Evolutionary conservation across 2,113 vertebrate species (phyloP).

Genomic region (Orycteropus afer): DNA sequence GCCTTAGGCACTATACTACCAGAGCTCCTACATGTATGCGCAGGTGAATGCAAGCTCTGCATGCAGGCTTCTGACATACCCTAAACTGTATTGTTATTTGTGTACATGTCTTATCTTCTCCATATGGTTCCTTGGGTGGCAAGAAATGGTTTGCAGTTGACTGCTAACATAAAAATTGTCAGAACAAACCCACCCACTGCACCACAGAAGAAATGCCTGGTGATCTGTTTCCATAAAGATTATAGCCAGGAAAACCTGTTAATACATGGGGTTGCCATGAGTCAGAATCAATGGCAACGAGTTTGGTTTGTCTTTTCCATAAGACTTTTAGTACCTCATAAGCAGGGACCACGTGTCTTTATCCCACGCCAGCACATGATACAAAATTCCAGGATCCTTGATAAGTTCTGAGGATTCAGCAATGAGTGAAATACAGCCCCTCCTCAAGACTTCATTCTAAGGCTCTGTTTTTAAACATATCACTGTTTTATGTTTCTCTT

Average conservation of each 20-base stretch:
- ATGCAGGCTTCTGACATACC: accelerated
- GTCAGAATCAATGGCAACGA: neutral
- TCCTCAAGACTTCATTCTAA: neutral
- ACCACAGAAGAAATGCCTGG: neutral
- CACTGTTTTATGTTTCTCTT: neutral
- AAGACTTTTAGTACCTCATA: neutral
- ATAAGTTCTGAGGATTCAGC: neutral
- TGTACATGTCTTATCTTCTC: neutral
- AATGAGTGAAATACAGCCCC: neutral
- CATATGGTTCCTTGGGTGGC: neutral
- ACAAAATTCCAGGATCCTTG: neutral
- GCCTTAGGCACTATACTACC: too few relatives aligned
- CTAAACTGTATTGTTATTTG: neutral
- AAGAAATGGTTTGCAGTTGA: neutral
- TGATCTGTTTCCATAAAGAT: neutral
- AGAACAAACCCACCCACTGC: neutral
- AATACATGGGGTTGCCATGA: neutral
- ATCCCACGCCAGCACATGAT: neutral
- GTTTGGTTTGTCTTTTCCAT: neutral
- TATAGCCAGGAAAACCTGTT: neutral
- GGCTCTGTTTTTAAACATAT: neutral
- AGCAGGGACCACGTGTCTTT: neutral
- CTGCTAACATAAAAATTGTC: neutral
- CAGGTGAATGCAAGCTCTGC: accelerated
- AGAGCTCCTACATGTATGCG: too few relatives aligned